Conservation (phyloP, 2,797 vertebrate genomes). For the Melanotaenia boesemani region DNA sequence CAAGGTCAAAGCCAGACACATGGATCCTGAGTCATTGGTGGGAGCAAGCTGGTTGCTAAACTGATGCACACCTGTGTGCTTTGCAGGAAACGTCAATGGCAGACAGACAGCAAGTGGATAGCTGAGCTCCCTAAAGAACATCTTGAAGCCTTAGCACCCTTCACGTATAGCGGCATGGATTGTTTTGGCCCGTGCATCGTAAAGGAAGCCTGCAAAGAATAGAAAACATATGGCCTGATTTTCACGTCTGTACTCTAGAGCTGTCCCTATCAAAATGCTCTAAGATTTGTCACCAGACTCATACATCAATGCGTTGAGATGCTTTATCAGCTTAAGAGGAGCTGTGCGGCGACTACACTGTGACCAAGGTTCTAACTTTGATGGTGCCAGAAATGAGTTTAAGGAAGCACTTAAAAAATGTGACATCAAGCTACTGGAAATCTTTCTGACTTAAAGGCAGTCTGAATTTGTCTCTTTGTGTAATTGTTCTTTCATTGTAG, state of each 20-base stretch:
- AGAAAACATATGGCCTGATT: slow-evolving; percentile 1
- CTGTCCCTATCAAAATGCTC: background rate
- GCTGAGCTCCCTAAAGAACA: background rate
- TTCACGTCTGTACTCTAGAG: slow-evolving; percentile 10
- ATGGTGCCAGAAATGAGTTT: background rate
- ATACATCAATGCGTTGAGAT: slow-evolving; percentile 1
- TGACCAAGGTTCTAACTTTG: slow-evolving; percentile 2
- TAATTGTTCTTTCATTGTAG: background rate
- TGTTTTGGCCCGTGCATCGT: background rate
- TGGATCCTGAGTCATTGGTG: slow-evolving; percentile 22
- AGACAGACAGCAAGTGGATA: slow-evolving; percentile 9
- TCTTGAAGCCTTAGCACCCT: background rate
- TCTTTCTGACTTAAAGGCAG: background rate
- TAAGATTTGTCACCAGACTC: slow-evolving; percentile 1
- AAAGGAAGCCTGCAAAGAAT: background rate
- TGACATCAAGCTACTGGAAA: background rate
- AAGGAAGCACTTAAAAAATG: slow-evolving; percentile 2
- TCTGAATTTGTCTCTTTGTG: background rate
- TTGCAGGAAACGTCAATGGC: slow-evolving; percentile 4
- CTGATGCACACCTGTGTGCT: slow-evolving; percentile 10
- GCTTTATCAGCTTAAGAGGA: slow-evolving; percentile 1
- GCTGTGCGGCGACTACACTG: background rate
- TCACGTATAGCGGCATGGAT: background rate
- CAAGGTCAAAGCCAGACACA: too few relatives aligned
- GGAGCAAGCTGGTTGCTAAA: background rate